phyloP scores from a whole-genome alignment of 2,888 invertebrate species.

The Mythimna vitellina region DNA sequence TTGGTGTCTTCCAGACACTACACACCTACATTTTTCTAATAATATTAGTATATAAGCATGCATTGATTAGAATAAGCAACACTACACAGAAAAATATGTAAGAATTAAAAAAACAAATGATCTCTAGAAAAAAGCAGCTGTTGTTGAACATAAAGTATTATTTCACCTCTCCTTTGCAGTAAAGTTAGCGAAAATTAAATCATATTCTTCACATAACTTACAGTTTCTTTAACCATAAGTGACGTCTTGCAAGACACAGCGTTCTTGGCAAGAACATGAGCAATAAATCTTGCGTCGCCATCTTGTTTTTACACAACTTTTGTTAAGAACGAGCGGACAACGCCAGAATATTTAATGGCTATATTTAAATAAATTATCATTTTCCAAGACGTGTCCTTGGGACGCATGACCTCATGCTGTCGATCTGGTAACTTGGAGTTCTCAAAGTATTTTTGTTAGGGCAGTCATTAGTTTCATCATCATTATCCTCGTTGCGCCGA shows the following conservation, averaged over 20 bases:
- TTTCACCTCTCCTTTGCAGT: background rate
- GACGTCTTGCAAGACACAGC: conserved; percentile 50
- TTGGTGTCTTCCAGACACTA: no score
- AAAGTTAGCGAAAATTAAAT: conserved; percentile 42
- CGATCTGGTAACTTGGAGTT: background rate
- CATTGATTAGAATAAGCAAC: no score
- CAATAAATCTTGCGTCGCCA: conserved; percentile 62
- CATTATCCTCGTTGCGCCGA: no score
- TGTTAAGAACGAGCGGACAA: conserved; percentile 59
- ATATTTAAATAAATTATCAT: conserved; percentile 65
- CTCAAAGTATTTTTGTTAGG: no score
- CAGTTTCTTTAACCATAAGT: conserved; percentile 56
- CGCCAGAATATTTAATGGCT: conserved; percentile 60
- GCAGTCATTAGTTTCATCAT: no score
- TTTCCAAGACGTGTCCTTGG: conserved; percentile 31
- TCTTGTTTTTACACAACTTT: conserved; percentile 67
- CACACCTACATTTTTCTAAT: no score
- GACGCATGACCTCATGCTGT: conserved; percentile 30
- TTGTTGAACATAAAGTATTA: background rate
- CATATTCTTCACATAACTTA: conserved; percentile 48
- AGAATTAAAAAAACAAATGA: background rate
- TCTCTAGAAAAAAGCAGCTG: background rate
- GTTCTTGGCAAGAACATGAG: conserved; percentile 57
- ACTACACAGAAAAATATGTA: no score
- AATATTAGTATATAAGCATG: no score